Conservation (phyloP, 1,140 invertebrate genomes). For the Pemphigus obesinymphae region DNA sequence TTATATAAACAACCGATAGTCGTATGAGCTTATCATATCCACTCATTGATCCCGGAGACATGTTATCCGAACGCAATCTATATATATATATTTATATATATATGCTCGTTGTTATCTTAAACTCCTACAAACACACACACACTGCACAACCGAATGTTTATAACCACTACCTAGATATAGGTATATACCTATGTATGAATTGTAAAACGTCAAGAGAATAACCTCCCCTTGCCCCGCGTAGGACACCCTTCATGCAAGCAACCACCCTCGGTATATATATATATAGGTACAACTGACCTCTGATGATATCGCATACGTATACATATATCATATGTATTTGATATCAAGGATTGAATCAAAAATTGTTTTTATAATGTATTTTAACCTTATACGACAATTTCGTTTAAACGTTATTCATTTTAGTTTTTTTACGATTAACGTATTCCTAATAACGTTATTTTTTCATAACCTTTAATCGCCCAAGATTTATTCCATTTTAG, state of each 20-base stretch:
- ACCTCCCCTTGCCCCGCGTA: too few species aligned
- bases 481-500: too few species aligned
- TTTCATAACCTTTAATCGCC: too few species aligned
- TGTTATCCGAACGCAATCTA: conserved; percentile 30
- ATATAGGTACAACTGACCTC: not conserved
- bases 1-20: not conserved
- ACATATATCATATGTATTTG: not conserved
- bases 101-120: not conserved
- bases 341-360: too few species aligned
- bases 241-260: not conserved
- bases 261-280: not conserved
- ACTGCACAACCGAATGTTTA: not conserved
- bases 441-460: too few species aligned
- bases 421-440: too few species aligned
- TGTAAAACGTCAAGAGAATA: not conserved
- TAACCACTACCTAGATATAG: not conserved
- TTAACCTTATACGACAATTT: not conserved
- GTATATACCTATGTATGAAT: not conserved
- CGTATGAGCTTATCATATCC: too few species aligned
- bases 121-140: not conserved
- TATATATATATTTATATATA: too few species aligned
- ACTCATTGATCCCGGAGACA: not conserved
- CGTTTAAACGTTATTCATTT: too few species aligned
- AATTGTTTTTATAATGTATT: not conserved
- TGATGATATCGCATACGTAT: not conserved